Conservation (phyloP, 1,140 invertebrate species). For the Scaptodrosophila lebanonensis region DNA sequence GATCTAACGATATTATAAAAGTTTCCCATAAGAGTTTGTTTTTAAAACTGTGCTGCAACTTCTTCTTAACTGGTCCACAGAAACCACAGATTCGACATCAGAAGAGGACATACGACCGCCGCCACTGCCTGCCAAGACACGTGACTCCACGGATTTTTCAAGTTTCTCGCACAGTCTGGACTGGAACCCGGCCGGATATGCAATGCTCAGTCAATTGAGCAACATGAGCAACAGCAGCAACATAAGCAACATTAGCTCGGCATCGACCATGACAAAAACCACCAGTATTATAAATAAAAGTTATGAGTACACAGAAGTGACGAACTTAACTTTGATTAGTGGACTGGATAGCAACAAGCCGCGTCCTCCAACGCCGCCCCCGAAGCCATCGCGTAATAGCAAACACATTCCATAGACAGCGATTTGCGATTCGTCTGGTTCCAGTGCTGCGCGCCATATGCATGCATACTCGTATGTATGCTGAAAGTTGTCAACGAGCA, state of each 20-base stretch:
- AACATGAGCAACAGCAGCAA: slow-evolving; percentile 38
- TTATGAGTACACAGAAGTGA: slow-evolving; percentile 75
- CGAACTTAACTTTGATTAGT: slow-evolving; percentile 53
- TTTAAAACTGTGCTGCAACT: background rate
- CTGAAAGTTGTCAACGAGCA: slow-evolving; percentile 25
- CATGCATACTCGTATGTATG: background rate
- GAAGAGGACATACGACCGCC: slow-evolving; percentile 83
- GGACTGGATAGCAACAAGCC: slow-evolving; percentile 59
- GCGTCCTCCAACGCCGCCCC: slow-evolving; percentile 79
- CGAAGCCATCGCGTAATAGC: slow-evolving; percentile 80
- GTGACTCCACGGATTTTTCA: slow-evolving; percentile 81
- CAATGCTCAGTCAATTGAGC: slow-evolving; percentile 49
- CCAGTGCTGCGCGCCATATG: slow-evolving; percentile 42
- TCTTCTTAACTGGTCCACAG: slow-evolving; percentile 59
- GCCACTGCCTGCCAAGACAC: slow-evolving; percentile 83
- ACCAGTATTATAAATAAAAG: slow-evolving; percentile 67
- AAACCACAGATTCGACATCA: slow-evolving; percentile 83
- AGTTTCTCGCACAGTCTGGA: slow-evolving; percentile 77
- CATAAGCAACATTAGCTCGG: slow-evolving; percentile 37
- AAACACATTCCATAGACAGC: slow-evolving; percentile 73
- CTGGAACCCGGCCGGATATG: slow-evolving; percentile 72
- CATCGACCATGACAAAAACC: slow-evolving; percentile 55
- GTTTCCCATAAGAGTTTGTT: background rate
- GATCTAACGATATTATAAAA: too few relatives aligned
- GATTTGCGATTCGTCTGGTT: background rate